Percentiles rank a stretch among this genome's conserved stretches.
Conservation (phyloP, 35 echinoderm and acorn worm species). For the Nesometra sesokonis region DNA sequence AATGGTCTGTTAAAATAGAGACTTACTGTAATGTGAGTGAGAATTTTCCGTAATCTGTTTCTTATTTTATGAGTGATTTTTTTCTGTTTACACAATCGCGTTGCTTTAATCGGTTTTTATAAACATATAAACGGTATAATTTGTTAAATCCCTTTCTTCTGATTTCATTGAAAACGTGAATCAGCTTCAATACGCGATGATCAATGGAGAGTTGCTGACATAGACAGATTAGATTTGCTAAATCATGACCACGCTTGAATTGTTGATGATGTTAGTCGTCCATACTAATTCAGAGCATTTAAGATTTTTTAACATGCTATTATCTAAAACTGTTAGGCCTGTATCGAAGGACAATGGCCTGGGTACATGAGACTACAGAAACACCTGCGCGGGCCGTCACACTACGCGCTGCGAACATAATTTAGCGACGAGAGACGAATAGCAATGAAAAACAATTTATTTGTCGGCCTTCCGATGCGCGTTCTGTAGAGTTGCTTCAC, state of each 20-base stretch:
- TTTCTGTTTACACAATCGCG: too few species aligned
- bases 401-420: background rate
- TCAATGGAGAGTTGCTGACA: background rate
- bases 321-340: background rate
- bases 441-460: background rate
- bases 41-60: too few species aligned
- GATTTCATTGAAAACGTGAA: background rate
- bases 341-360: background rate
- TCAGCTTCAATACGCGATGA: background rate
- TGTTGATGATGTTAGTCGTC: background rate
- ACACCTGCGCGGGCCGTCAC: background rate
- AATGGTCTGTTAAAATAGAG: too few species aligned
- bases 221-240: background rate
- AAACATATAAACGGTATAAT: background rate
- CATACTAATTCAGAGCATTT: background rate
- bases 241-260: background rate
- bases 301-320: background rate
- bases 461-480: background rate
- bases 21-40: too few species aligned
- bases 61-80: too few species aligned
- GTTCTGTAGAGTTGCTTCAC: background rate
- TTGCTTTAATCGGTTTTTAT: background rate
- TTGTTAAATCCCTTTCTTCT: background rate
- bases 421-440: background rate
- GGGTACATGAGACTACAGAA: background rate